A percentile compares a stretch with the other conserved stretches of the same genome.
phyloP scores from a whole-genome alignment of 2,888 invertebrate species.

The Lasioglossum pauxillum region DNA sequence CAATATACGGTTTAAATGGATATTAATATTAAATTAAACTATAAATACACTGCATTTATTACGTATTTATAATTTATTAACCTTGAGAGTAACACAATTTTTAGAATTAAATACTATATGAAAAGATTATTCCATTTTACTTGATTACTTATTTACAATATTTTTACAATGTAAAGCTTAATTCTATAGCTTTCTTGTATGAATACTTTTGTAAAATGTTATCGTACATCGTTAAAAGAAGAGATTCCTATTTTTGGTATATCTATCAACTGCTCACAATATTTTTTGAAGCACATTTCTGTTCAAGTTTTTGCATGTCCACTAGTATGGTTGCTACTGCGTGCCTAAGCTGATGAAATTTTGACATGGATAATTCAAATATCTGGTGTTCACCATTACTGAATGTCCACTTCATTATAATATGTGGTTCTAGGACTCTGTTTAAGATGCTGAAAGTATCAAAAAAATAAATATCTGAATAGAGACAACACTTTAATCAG shows the following conservation, averaged over 20 bases:
- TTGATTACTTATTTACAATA: constrained; percentile 24
- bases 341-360: constrained; percentile 86
- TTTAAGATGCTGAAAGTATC: constrained; percentile 80
- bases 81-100: background rate
- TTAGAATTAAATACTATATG: background rate
- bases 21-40: too few relatives aligned
- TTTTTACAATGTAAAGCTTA: constrained; percentile 11
- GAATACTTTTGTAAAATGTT: constrained; percentile 14
- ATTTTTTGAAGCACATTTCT: constrained; percentile 83
- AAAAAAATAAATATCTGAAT: constrained; percentile 3
- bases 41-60: background rate
- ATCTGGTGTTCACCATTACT: constrained; percentile 84
- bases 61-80: background rate
- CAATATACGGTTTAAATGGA: background rate
- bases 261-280: constrained; percentile 58
- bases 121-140: background rate
- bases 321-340: constrained; percentile 85
- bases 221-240: constrained; percentile 6
- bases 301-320: constrained; percentile 85
- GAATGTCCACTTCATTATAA: constrained; percentile 85
- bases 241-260: background rate
- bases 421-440: constrained; percentile 84
- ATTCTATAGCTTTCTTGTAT: constrained; percentile 10
- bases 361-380: constrained; percentile 85
- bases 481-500: constrained; percentile 1